Base-by-base conservation (phyloP, 2,888 invertebrate genomes). In the Eupeodes latifasciatus region DNA sequence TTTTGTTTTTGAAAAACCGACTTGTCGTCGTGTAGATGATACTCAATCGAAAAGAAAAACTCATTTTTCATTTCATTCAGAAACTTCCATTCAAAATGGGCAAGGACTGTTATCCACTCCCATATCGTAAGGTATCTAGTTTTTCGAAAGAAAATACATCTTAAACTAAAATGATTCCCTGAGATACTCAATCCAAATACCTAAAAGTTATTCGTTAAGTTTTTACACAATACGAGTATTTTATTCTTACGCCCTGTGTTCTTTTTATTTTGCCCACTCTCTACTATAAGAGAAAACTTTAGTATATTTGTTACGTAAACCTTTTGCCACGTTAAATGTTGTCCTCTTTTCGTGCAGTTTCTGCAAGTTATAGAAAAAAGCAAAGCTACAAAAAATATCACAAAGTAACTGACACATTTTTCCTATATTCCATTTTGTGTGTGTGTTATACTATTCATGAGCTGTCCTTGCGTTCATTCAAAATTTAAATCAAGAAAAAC, bases 341-440 rank as follows among this genome's bases (percentile, higher is more conserved):
- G 6, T 19, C 14, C 40, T 19, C 14, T 59, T 82, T 86, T 86
- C 86, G 86, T 27, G 86, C 83, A 79, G 83, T 55, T 77, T 79
- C 86, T 82, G 86, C 69, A 86, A 78, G 12, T 6, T 6, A 53
- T 5, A 11, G 40, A 7, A 67, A 55, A 74, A 47, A 34, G 47
- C 57, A 57, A 14, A 44, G 14, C 40, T 7, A 40, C 40, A 72
- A 59, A 59, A 69, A 55, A 11, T 79, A 71, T 69, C 71, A 71
- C 47, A 79, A 69, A 82, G 78, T 86, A 75, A 82, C 62, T 81
- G 74, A 44, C 82, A 82, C 62, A 82, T 57, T 80, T 79, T 74
- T 61, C 47, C 11, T 14, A 16, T 10, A 5, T 51, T 53, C 16
- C n/a, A 59, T 47, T 5, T 4, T 12, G 9, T 14, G 14, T 47